These are phyloP conservation scores for Danionella cerebrum DNA, from an alignment of 2,113 vertebrate species.

Conservation along the genomic window DNA sequence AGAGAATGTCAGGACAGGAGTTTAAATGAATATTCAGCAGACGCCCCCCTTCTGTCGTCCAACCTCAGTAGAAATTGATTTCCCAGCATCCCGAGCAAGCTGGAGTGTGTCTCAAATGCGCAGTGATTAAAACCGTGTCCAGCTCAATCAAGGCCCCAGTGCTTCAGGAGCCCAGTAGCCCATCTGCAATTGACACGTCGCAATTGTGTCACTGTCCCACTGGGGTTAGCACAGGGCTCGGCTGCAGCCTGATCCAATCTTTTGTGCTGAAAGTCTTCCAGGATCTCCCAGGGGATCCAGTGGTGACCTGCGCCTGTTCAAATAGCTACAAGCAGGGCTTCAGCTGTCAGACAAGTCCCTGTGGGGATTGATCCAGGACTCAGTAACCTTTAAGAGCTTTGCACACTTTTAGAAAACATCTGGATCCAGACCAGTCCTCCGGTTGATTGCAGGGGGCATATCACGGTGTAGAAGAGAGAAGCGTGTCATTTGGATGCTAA, in stretches of 20 bases:
- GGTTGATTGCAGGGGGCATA: conserved; percentile 24
- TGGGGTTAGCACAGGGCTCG: conserved; percentile 54
- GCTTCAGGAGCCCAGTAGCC: conserved; percentile 30
- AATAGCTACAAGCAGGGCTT: conserved; percentile 70
- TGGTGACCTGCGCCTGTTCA: conserved; percentile 77
- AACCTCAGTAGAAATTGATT: conserved; percentile 56
- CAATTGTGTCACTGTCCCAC: conserved; percentile 75
- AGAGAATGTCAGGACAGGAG: conserved; percentile 15
- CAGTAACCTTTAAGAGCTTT: conserved; percentile 5
- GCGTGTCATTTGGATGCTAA: conserved; percentile 11
- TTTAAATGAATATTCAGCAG: conserved; percentile 43
- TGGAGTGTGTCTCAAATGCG: conserved; percentile 43
- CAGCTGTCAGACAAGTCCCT: conserved; percentile 78
- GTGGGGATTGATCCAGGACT: conserved; percentile 75
- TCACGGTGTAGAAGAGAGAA: conserved; percentile 8
- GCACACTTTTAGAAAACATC: conserved; percentile 7
- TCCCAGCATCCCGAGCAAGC: conserved; percentile 38
- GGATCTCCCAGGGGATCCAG: conserved; percentile 71
- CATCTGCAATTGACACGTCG: conserved; percentile 69
- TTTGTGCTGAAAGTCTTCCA: conserved; percentile 81
- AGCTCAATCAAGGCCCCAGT: conserved; percentile 44
- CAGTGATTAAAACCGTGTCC: conserved; percentile 63
- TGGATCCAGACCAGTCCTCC: background rate
- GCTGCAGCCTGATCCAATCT: conserved; percentile 80
- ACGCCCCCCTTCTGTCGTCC: conserved; percentile 7